Conservation (phyloP, 2,888 invertebrate genomes). For the Agrilus cyanescens region DNA sequence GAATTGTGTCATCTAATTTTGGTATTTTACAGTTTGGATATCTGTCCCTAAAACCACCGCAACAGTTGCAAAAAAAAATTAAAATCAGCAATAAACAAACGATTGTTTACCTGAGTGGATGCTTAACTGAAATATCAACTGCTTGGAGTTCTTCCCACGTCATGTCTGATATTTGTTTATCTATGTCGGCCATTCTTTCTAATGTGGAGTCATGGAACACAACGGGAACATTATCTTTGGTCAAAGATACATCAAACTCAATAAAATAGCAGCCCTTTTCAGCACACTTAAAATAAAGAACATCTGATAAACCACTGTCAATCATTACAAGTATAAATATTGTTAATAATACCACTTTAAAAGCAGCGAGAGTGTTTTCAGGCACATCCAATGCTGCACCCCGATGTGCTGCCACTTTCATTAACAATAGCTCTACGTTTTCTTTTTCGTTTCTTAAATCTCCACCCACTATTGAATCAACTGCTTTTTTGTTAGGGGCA, state of each 20-base stretch:
- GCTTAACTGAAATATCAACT: conserved; percentile 54
- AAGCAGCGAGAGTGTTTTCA: conserved; percentile 65
- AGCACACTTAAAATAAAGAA: conserved; percentile 45
- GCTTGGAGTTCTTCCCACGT: conserved; percentile 51
- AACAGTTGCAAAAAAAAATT: conserved; percentile 5
- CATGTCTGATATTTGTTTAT: conserved; percentile 41
- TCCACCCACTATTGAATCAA: conserved; percentile 38
- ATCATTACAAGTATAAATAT: not conserved
- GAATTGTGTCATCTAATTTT: conserved; percentile 56
- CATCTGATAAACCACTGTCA: not conserved
- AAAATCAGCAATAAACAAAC: not conserved
- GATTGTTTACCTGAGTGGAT: conserved; percentile 49
- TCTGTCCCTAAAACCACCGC: conserved; percentile 40
- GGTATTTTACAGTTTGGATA: conserved; percentile 51
- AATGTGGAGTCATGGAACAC: conserved; percentile 64
- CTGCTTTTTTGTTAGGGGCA: conserved; percentile 32
- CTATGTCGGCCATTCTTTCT: conserved; percentile 50
- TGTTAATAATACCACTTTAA: conserved; percentile 44
- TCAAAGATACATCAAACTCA: conserved; percentile 66
- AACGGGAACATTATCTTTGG: conserved; percentile 62
- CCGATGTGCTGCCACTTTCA: conserved; percentile 60
- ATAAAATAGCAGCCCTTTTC: conserved; percentile 59
- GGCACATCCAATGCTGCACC: conserved; percentile 68
- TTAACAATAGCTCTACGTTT: conserved; percentile 37
- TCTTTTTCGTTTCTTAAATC: conserved; percentile 37